Evolutionary conservation across 2,888 invertebrate genomes (phyloP), one percentile per base, ranked within the genome.

Genomic region (Digitonthophagus gazella): DNA sequence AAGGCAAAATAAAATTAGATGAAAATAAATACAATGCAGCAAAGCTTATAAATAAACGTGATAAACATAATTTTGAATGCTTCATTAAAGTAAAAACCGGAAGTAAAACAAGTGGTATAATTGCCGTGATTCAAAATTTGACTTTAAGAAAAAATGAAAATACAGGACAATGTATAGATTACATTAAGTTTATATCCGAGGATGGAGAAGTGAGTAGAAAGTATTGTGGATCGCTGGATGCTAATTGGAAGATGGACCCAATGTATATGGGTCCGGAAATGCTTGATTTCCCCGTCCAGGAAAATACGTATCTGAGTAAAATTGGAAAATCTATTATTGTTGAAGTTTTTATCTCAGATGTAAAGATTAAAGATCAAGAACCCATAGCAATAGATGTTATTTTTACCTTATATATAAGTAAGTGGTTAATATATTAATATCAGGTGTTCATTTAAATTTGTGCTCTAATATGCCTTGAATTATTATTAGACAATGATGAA

Each of bases 101-200:
- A 2, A 73, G 71, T 58, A 58, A 64, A 15, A 69, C 67, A 22
- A 75, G 74, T 68, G 85, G 85, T 6, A 73, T 86, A 6, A 83
- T 86, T 71, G 86, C 83, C 15, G 86, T 86, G 3, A 83, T 87
- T 63, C 86, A 87, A 73, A 81, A 79, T 64, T 79, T 87, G 77
- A 80, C 81, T 14, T 79, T 86, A 15, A 78, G 86, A 44, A 77
- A 77, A 65, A 80, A 83, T 70, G 64, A 72, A 3, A 76, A 79
- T 14, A 81, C 77, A 3, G 78, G 79, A 1, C 78, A 81, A 16
- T 86, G 87, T 70, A 76, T 85, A 15, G 86, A 86, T 77, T 86
- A 83, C 71, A 77, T 87, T 67, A 76, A 83, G 77, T 83, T 83
- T 71, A 77, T 74, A 67, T 71, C 77, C 67, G 75, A 66, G 4